Evolutionary conservation across 2,797 vertebrate genomes (phyloP).

Genomic region (Prionace glauca): DNA sequence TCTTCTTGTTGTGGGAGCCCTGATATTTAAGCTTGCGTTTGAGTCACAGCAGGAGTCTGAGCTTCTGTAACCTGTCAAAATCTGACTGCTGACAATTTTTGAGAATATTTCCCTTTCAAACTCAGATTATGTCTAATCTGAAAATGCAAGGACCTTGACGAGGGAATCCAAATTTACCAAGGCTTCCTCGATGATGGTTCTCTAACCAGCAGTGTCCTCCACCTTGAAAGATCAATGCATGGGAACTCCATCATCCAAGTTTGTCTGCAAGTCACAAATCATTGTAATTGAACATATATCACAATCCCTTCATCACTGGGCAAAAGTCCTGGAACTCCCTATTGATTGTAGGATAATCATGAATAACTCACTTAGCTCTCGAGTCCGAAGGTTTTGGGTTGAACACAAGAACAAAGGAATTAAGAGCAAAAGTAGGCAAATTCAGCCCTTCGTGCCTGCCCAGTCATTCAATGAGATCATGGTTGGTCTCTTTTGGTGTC

Average conservation of each 20-base stretch:
- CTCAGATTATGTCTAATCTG: background rate
- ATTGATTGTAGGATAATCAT: background rate
- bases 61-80: background rate
- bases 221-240: background rate
- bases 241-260: background rate
- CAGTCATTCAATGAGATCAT: no score
- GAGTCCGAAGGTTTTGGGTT: background rate
- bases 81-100: background rate
- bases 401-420: no score
- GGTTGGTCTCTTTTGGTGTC: no score
- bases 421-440: no score
- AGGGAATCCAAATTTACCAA: background rate
- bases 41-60: background rate
- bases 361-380: background rate
- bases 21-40: background rate
- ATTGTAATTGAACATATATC: background rate
- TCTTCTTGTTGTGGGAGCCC: background rate
- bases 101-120: background rate
- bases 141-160: background rate
- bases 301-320: background rate
- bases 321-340: background rate
- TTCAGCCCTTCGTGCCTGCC: no score
- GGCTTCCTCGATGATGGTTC: background rate
- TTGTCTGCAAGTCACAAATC: background rate
- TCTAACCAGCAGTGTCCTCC: background rate